Evolutionary conservation across 2,797 vertebrate genomes (phyloP).

Genomic region (Tenualosa thibaudeaui): DNA sequence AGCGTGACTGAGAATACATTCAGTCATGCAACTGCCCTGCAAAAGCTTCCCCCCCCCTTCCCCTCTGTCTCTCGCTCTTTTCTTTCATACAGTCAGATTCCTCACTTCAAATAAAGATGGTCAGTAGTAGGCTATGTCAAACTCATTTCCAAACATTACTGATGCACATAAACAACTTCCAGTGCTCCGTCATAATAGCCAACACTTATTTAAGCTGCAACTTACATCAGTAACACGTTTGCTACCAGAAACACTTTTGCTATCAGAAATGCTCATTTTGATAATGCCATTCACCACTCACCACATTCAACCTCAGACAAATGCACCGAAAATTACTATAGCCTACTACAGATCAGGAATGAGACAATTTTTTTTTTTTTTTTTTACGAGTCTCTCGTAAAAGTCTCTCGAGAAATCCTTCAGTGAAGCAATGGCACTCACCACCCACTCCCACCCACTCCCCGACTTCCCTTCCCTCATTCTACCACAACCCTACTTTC

Average conservation of each 20-base stretch:
- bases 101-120: not conserved
- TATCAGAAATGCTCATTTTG: not conserved
- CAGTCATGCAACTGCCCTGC: conserved; percentile 35
- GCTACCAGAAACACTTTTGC: too few species aligned
- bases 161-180: not conserved
- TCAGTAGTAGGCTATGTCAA: not conserved
- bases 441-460: not conserved
- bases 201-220: not conserved
- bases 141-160: not conserved
- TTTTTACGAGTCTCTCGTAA: too few species aligned
- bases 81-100: not conserved
- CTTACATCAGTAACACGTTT: not conserved
- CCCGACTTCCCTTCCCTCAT: not conserved
- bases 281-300: not conserved
- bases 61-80: not conserved
- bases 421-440: not conserved
- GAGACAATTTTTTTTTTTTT: not conserved
- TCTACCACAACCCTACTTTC: not conserved
- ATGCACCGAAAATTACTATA: not conserved
- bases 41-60: not conserved
- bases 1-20: conserved; percentile 31
- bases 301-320: not conserved
- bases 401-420: conserved; percentile 3
- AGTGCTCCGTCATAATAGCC: not conserved
- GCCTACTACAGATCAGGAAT: not conserved